Conservation (phyloP, 2,113 vertebrate genomes). For the Columba livia region DNA sequence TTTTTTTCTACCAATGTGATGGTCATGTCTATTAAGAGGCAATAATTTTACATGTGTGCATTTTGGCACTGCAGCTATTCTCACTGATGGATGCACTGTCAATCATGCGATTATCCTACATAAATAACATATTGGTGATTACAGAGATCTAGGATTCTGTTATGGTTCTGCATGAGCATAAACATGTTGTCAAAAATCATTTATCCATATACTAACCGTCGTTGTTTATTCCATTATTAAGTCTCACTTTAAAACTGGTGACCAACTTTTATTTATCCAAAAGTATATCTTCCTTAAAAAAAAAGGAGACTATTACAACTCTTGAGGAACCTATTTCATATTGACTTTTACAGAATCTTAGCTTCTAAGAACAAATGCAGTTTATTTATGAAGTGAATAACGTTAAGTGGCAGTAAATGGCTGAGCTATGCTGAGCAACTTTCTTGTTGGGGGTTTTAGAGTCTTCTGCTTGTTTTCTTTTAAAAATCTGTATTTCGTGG, state of each 20-base stretch:
- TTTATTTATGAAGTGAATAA: not conserved
- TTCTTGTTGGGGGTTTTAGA: not conserved
- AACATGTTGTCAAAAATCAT: not conserved
- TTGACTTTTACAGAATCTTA: not conserved
- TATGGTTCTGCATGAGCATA: not conserved
- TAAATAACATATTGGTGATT: not conserved
- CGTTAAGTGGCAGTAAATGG: not conserved
- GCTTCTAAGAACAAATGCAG: not conserved
- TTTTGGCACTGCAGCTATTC: slow-evolving; percentile 18
- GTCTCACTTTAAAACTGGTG: not conserved
- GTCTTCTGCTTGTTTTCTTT: not conserved
- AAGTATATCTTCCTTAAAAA: not conserved
- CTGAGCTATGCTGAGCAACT: not conserved
- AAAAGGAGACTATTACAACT: not conserved
- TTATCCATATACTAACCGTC: not conserved
- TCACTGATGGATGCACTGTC: not conserved
- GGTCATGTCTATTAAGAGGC: not conserved
- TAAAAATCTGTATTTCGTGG: not conserved
- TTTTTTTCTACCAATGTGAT: not conserved
- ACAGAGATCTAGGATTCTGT: not conserved
- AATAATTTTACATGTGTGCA: not conserved
- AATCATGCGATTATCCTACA: not conserved
- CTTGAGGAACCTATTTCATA: not conserved
- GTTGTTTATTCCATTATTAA: not conserved
- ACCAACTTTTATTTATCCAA: not conserved